These are phyloP conservation scores for Tachysurus vachellii DNA, from an alignment of 2,113 vertebrate species.

Conservation along the genomic window DNA sequence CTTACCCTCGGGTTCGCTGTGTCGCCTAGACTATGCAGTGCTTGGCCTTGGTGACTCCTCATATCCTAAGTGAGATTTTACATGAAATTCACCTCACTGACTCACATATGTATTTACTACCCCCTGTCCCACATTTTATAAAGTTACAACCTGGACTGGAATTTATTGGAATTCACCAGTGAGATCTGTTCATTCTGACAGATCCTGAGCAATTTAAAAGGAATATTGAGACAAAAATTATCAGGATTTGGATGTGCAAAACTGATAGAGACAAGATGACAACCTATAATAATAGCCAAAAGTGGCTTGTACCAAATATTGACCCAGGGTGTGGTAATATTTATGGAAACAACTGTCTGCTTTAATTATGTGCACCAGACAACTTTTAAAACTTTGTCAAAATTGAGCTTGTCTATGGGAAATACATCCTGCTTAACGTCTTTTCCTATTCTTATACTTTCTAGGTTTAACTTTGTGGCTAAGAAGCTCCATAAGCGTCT, in stretches of 20 bases:
- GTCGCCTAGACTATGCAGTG: slow-evolving; percentile 84
- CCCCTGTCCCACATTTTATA: background rate
- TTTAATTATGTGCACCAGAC: background rate
- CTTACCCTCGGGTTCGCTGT: slow-evolving; percentile 78
- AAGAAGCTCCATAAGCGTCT: slow-evolving; percentile 93
- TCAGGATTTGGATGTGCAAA: background rate
- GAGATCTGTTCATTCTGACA: background rate
- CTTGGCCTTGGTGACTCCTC: slow-evolving; percentile 95
- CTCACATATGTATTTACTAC: background rate
- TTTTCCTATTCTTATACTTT: background rate
- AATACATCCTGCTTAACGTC: too few relatives aligned
- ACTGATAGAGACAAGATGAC: background rate
- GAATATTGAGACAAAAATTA: background rate
- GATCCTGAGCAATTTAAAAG: background rate
- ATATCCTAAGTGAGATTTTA: slow-evolving; percentile 84
- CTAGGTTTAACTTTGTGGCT: slow-evolving; percentile 94
- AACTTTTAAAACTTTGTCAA: too few relatives aligned
- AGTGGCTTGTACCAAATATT: background rate
- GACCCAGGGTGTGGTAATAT: background rate
- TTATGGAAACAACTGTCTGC: background rate
- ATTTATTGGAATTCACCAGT: background rate
- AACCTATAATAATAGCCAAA: background rate
- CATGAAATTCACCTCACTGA: background rate
- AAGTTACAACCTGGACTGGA: background rate
- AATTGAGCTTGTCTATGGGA: too few relatives aligned